A percentile compares a stretch with the other conserved stretches of the same genome.
Conservation (phyloP, 2,888 invertebrate genomes). For the Andricus curvator region DNA sequence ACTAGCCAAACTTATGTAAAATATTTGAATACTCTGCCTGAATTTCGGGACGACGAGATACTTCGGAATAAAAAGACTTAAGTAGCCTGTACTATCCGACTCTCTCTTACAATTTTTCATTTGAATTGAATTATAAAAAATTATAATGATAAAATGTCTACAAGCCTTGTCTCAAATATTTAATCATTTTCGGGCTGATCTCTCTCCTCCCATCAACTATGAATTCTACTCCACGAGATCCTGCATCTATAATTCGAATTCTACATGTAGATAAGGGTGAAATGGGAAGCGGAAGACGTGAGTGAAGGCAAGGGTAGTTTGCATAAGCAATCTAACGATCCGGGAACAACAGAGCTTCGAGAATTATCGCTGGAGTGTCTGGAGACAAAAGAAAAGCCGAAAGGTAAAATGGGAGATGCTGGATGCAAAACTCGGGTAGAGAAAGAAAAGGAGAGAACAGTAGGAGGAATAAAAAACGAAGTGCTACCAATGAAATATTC, state of each 20-base stretch:
- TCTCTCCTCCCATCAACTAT: neutral
- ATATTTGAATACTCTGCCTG: no score
- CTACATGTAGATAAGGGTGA: slow-evolving; percentile 21
- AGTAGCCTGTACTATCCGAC: no score
- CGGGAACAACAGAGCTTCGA: slow-evolving; percentile 29
- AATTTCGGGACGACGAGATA: no score
- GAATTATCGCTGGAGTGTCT: slow-evolving; percentile 21
- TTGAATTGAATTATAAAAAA: no score
- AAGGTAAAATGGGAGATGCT: neutral
- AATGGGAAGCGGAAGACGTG: slow-evolving; percentile 14
- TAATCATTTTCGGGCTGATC: neutral
- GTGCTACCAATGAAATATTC: slow-evolving; percentile 10
- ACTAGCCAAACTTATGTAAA: no score
- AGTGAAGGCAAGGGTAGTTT: slow-evolving; percentile 19
- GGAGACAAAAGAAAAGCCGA: slow-evolving; percentile 11
- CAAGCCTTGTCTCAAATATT: neutral
- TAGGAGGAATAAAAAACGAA: neutral
- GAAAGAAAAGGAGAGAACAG: slow-evolving; percentile 1
- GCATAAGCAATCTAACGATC: slow-evolving; percentile 36
- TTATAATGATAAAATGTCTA: no score
- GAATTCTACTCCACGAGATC: neutral
- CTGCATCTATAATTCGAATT: neutral
- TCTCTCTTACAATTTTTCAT: no score
- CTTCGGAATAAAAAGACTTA: no score
- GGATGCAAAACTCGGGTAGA: neutral